Percentiles rank a stretch among this genome's conserved stretches.
Conservation (phyloP, 1,140 invertebrate species). For the Lepidurus apus region DNA sequence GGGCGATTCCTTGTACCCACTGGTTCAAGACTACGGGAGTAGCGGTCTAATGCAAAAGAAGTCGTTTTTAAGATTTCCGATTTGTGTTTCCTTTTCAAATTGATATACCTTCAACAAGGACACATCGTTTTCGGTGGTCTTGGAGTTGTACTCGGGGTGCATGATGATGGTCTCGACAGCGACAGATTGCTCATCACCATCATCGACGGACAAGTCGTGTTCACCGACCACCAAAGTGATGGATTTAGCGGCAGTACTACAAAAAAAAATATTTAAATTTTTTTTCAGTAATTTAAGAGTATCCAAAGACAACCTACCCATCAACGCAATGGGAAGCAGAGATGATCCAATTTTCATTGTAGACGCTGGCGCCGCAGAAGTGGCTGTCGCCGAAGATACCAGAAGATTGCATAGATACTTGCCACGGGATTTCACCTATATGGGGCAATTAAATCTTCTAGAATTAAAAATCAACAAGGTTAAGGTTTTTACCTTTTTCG, state of each 20-base stretch:
- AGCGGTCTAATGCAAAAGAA: constrained; percentile 22
- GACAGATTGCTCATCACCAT: constrained; percentile 37
- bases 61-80: not conserved
- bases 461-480: constrained; percentile 25
- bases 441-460: not conserved
- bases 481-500: constrained; percentile 14
- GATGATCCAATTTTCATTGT: constrained; percentile 51
- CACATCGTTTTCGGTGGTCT: constrained; percentile 40
- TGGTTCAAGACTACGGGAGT: constrained; percentile 22
- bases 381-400: constrained; percentile 41
- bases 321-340: constrained; percentile 61
- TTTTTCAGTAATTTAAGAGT: not conserved
- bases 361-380: constrained; percentile 59
- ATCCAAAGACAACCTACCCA: constrained; percentile 41
- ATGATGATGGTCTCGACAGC: constrained; percentile 42
- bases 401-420: constrained; percentile 24
- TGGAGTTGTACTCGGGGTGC: constrained; percentile 38
- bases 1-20: constrained; percentile 1
- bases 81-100: not conserved
- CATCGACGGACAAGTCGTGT: constrained; percentile 38
- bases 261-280: not conserved
- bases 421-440: constrained; percentile 22
- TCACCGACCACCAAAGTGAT: constrained; percentile 42
- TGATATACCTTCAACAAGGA: constrained; percentile 36
- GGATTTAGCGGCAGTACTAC: not conserved